These are phyloP conservation scores for Nomada goodeniana DNA, from an alignment of 2,888 invertebrate species.

Conservation along the genomic window DNA sequence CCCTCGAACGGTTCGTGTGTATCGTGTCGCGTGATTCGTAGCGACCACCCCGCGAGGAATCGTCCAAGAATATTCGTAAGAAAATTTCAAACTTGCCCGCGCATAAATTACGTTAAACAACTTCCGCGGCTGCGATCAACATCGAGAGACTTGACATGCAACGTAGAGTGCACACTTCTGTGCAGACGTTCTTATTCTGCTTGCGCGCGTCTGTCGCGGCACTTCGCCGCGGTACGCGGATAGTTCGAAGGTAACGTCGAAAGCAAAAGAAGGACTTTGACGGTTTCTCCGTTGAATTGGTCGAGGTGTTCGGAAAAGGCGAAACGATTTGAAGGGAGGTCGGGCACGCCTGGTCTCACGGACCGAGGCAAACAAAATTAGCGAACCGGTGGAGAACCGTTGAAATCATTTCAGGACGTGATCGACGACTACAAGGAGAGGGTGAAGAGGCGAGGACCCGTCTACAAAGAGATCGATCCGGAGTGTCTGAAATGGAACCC, in stretches of 20 bases:
- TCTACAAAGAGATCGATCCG: slow-evolving; percentile 95
- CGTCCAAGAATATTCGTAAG: not conserved
- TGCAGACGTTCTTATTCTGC: too few species aligned
- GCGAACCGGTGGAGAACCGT: slow-evolving; percentile 43
- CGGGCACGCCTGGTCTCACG: not conserved
- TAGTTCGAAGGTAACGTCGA: not conserved
- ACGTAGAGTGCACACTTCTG: not conserved
- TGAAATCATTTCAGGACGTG: slow-evolving; percentile 89
- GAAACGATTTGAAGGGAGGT: slow-evolving; percentile 3
- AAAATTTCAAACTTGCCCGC: not conserved
- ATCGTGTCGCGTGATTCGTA: slow-evolving; percentile 43
- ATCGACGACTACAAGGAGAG: slow-evolving; percentile 96
- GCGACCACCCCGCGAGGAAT: not conserved
- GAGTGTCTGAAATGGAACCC: slow-evolving; percentile 95
- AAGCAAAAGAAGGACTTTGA: not conserved
- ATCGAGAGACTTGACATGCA: not conserved
- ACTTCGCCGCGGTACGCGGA: too few species aligned
- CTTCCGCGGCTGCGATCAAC: not conserved
- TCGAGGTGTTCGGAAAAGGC: not conserved
- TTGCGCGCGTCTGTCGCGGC: too few species aligned
- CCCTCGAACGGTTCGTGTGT: slow-evolving; percentile 11
- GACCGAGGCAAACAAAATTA: slow-evolving; percentile 14
- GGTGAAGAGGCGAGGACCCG: slow-evolving; percentile 89
- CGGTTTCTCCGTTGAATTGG: slow-evolving; percentile 8
- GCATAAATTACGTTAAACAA: slow-evolving; percentile 15